Base-by-base conservation (phyloP, 2,113 vertebrate species). In the Pachypanchax playfairii region DNA sequence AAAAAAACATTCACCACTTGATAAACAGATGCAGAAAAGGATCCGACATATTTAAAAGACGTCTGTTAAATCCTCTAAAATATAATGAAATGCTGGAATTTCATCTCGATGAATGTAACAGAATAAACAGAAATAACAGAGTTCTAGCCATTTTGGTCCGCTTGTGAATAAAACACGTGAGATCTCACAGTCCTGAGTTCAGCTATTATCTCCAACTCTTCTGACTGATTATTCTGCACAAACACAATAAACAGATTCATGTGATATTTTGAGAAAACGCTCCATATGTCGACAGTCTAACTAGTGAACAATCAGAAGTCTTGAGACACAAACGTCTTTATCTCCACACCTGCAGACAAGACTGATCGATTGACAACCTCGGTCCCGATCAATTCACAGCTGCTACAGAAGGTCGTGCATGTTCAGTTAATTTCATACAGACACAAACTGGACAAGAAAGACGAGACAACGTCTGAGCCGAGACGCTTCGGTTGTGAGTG, bases 291-390 rank as follows among this genome's bases (percentile, higher is more conserved):
- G n/a, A n/a, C n/a, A n/a, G n/a, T n/a, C n/a, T n/a, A n/a, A n/a
- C n/a, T n/a, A n/a, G n/a, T n/a, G n/a, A n/a, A 42, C 65, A 70
- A 74, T 63, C 53, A 12, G 52, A 54, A 35, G 60, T 81, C 73
- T 60, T 48, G 57, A 85, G 73, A 79, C 72, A 79, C 68, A 79
- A 70, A 80, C 83, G 41, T 77, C 74, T 87, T 88, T 85, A 87
- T 89, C 87, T 85, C 41, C 67, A 47, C 65, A 41, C 57, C 29
- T 57, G 50, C 78, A 87, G 82, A 51, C 76, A 68, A 83, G 83
- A 86, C 83, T 70, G 61, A 88, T 91, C 83, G 85, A 91, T 90
- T 71, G 83, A 80, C 85, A 79, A 79, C 69, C 83, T 64, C 52
- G 54, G 79, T n/a, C 22, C 65, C 42, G 17, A 86, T 91, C 89